Conservation (phyloP, 2,113 vertebrate genomes). For the Gavia stellata region DNA sequence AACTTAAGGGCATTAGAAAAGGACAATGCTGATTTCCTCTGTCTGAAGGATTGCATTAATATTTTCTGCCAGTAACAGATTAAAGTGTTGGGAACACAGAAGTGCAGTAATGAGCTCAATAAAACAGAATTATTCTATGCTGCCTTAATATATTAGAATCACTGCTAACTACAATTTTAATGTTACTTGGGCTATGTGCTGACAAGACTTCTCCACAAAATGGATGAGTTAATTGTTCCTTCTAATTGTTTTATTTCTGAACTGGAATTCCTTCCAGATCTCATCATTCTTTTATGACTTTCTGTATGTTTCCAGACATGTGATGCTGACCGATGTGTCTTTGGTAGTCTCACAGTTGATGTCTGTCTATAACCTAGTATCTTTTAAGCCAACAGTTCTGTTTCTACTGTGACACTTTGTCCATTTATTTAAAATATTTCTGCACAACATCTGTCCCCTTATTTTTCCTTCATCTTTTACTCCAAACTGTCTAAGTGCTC, state of each 20-base stretch:
- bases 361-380: neutral
- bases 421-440: neutral
- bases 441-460: neutral
- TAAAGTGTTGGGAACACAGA: conserved; percentile 3
- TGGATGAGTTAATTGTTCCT: conserved; percentile 24
- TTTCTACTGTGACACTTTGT: neutral
- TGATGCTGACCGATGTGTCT: neutral
- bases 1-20: neutral
- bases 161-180: neutral
- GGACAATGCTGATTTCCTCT: neutral
- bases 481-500: neutral
- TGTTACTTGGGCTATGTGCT: neutral
- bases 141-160: neutral
- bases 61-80: neutral
- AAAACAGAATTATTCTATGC: conserved; percentile 22
- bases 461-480: neutral
- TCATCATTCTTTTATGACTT: neutral
- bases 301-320: neutral
- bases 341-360: neutral
- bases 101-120: conserved; percentile 25
- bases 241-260: neutral
- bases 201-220: neutral
- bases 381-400: neutral
- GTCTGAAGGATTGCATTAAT: conserved; percentile 19
- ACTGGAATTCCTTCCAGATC: neutral